Conservation (phyloP, 2,797 vertebrate genomes). For the Gila robusta region DNA sequence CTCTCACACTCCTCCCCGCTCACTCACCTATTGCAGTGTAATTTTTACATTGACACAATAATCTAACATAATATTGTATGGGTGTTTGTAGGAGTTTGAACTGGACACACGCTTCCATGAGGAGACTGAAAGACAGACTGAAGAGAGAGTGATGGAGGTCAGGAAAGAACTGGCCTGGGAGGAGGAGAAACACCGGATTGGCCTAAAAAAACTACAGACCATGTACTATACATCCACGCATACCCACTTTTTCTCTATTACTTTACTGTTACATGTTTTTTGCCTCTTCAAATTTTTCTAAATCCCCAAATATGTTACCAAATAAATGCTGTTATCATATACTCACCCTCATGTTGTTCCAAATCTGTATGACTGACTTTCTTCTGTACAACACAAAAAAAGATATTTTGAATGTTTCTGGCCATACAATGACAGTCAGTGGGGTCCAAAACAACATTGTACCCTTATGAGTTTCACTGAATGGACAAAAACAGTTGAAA, state of each 20-base stretch:
- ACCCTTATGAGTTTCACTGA: neutral
- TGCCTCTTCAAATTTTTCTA: neutral
- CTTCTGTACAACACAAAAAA: neutral
- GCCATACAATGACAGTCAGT: neutral
- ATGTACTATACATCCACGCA: slow-evolving; percentile 69
- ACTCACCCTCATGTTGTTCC: neutral
- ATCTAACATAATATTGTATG: slow-evolving; percentile 3
- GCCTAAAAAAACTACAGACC: slow-evolving; percentile 82
- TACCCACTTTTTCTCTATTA: neutral
- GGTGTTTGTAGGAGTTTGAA: slow-evolving; percentile 81
- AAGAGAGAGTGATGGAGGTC: slow-evolving; percentile 76
- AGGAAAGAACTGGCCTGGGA: slow-evolving; percentile 88
- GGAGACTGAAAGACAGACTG: slow-evolving; percentile 77
- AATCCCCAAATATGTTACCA: neutral
- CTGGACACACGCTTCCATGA: slow-evolving; percentile 81
- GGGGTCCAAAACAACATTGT: neutral
- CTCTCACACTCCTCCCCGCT: slow-evolving; percentile 11
- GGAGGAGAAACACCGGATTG: slow-evolving; percentile 78
- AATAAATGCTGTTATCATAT: neutral
- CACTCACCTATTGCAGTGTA: neutral
- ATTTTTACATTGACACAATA: neutral
- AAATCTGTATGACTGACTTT: neutral
- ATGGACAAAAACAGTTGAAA: neutral
- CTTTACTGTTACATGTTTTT: neutral
- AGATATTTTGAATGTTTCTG: neutral